These are phyloP conservation scores for Bombylius major DNA, from an alignment of 2,888 invertebrate genomes.

Conservation along the genomic window DNA sequence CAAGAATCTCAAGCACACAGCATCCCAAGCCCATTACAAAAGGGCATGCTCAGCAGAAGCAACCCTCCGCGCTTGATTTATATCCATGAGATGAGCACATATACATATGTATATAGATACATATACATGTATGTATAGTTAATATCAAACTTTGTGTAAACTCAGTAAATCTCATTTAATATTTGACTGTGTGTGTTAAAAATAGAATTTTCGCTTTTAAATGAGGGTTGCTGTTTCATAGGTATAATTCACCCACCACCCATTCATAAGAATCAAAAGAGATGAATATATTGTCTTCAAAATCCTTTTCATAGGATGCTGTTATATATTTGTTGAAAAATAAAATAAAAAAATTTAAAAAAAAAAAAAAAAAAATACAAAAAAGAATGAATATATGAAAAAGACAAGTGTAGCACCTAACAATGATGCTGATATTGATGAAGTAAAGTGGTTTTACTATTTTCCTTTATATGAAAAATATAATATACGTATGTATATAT, in stretches of 20 bases:
- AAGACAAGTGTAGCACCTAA: too few relatives aligned
- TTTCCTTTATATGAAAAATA: too few relatives aligned
- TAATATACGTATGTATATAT: too few relatives aligned
- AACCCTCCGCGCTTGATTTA: slow-evolving; percentile 6
- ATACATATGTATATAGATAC: not conserved
- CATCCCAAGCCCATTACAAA: not conserved
- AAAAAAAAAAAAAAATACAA: too few relatives aligned
- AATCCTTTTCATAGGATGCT: too few relatives aligned
- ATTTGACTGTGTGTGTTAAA: slow-evolving; percentile 3
- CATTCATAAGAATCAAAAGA: not conserved
- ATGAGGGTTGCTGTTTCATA: not conserved
- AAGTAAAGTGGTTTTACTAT: too few relatives aligned
- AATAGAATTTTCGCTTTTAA: slow-evolving; percentile 1
- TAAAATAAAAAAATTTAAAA: too few relatives aligned
- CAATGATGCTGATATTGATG: too few relatives aligned
- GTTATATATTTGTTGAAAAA: too few relatives aligned
- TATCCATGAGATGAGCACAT: not conserved
- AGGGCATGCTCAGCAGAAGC: slow-evolving; percentile 6
- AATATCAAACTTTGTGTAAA: not conserved
- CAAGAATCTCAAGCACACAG: not conserved
- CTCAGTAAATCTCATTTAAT: slow-evolving; percentile 7
- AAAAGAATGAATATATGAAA: too few relatives aligned
- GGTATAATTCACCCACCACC: slow-evolving; percentile 1
- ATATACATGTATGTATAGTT: not conserved
- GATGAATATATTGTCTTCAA: too few relatives aligned